Base-by-base conservation (phyloP, 2,888 invertebrate species). In the Acleris literana region DNA sequence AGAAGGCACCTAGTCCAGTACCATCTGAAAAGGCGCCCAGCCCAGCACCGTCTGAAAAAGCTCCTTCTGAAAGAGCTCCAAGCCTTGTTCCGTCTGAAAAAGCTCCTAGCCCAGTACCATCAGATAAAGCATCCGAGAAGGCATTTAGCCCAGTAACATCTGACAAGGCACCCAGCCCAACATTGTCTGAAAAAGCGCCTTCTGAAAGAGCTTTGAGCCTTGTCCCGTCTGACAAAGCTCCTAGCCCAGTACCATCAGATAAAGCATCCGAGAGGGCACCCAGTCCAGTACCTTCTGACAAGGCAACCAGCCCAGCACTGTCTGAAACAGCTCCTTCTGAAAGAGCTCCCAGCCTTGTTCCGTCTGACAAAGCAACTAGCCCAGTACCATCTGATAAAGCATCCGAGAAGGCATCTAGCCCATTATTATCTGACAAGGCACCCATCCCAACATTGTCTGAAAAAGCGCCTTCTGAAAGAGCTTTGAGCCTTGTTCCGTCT, bases 31-130 rank as follows among this genome's bases (percentile, higher is more conserved):
- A 55, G 29, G 61, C 46, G 25, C 5, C 20, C 65, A 29, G 25
- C 6, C 25, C 25, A 25, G 1, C 25, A 25, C 64, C 33, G 58
- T 54, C 48, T 5, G 54, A 65, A 2, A 63, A 57, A 25, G 51
- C 25, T 0, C 39, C 51, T 29, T 54, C 61, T 3, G 68, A 73
- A 2, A 72, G 72, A 46, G 63, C 54, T 16, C 58, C 68, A 5
- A 71, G 71, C 5, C 68, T 68, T 1, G 46, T 46, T 0, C 56
- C 72, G 33, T 44, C 20, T 29, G 3, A 70, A 1, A 54, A 62
- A 18, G 55, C 49, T 49, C 55, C 51, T 44, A 61, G 48, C 52
- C 66, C 48, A 20, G 59, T 51, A 4, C 56, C 60, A 33, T 33
- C 11, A 33, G 33, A 11, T 33, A 2, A 33, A 33, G 2, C 2